These are phyloP conservation scores for Crematogaster levior DNA, from an alignment of 2,888 invertebrate species.

Conservation along the genomic window DNA sequence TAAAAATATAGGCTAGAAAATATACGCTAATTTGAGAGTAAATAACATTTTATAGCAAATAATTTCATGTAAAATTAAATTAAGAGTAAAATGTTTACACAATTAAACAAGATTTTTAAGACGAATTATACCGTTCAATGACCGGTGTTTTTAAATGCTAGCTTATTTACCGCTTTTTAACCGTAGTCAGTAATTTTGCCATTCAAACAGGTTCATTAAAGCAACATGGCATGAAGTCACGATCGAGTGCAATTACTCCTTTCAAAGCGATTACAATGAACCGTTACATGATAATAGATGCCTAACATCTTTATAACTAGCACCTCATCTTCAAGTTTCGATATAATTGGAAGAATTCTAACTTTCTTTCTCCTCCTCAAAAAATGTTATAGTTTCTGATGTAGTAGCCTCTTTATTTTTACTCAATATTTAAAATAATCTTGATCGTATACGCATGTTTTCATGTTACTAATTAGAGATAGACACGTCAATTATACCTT, in stretches of 20 bases:
- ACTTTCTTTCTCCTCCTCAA: not conserved
- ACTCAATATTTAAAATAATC: not conserved
- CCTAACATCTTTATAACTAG: conserved; percentile 28
- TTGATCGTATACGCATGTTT: not conserved
- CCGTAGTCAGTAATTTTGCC: conserved; percentile 18
- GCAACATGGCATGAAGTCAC: conserved; percentile 42
- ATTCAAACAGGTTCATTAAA: conserved; percentile 56
- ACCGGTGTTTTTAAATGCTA: conserved; percentile 6
- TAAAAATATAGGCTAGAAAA: not conserved
- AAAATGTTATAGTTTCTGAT: not conserved
- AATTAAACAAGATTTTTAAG: not conserved
- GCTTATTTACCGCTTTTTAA: conserved; percentile 14
- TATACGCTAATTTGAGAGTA: not conserved
- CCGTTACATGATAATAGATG: conserved; percentile 58
- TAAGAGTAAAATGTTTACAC: not conserved
- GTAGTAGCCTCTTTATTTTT: not conserved
- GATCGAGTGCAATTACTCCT: conserved; percentile 67
- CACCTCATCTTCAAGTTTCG: not conserved
- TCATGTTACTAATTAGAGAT: not conserved
- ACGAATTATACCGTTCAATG: not conserved
- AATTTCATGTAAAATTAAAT: not conserved
- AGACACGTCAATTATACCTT: not conserved
- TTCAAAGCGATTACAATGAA: conserved; percentile 68
- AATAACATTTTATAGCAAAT: not conserved
- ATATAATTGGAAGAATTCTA: not conserved